These are phyloP conservation scores for Sicus ferrugineus DNA, from an alignment of 2,888 invertebrate species.

Conservation along the genomic window DNA sequence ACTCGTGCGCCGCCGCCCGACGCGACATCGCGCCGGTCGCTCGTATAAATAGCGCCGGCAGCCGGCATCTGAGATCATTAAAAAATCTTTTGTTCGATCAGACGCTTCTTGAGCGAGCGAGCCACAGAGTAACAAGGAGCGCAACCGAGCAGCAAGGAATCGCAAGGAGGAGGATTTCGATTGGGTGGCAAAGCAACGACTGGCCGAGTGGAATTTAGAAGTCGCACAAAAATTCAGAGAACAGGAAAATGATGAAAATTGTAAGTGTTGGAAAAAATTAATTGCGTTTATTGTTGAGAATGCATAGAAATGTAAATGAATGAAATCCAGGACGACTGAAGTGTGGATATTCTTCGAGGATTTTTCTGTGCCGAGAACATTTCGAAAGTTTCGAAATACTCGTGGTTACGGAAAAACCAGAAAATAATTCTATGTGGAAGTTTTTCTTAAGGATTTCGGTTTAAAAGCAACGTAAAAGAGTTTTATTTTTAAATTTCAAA, in stretches of 20 bases:
- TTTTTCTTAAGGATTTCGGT: too few species aligned
- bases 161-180: conserved; percentile 3
- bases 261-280: conserved; percentile 50
- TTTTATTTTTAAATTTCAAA: too few species aligned
- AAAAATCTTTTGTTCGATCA: conserved; percentile 62
- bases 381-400: too few species aligned
- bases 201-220: conserved; percentile 27
- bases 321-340: too few species aligned
- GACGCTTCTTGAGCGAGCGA: conserved; percentile 48
- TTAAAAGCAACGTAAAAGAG: too few species aligned
- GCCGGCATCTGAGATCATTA: conserved; percentile 64
- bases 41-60: conserved; percentile 62
- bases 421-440: too few species aligned
- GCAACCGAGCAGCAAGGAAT: background rate
- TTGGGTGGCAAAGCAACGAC: conserved; percentile 32
- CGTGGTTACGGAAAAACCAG: too few species aligned
- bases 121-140: conserved; percentile 23
- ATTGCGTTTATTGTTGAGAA: too few species aligned
- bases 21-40: background rate
- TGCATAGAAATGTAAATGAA: too few species aligned
- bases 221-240: background rate
- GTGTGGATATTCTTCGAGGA: too few species aligned
- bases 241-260: conserved; percentile 51
- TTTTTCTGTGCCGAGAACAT: too few species aligned
- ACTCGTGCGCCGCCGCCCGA: conserved; percentile 17